Percentiles rank a stretch among this genome's conserved stretches.
Conservation (phyloP, 2,888 invertebrate species). For the Chouioia cunea region DNA sequence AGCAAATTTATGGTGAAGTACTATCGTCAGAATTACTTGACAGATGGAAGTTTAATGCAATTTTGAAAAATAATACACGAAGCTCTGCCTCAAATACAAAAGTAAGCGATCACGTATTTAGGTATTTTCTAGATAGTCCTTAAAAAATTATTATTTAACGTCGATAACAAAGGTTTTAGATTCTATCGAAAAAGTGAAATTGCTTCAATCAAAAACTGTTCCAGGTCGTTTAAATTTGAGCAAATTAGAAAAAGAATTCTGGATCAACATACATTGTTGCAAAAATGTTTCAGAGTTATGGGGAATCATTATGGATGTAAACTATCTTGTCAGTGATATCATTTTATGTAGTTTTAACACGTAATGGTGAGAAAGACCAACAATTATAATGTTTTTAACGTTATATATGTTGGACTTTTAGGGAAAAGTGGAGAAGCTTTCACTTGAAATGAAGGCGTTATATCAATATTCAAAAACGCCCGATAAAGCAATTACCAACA, state of each 20-base stretch:
- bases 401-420: slow-evolving; percentile 2
- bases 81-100: neutral
- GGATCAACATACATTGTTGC: slow-evolving; percentile 20
- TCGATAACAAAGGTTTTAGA: neutral
- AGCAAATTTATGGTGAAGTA: neutral
- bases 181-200: neutral
- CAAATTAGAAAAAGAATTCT: slow-evolving; percentile 6
- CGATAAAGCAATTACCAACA: neutral
- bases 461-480: neutral
- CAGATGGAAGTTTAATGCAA: neutral
- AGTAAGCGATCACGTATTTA: neutral
- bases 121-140: neutral
- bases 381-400: neutral
- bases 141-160: neutral
- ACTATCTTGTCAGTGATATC: slow-evolving; percentile 20
- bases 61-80: neutral
- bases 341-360: neutral
- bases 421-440: slow-evolving; percentile 13
- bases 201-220: too few species aligned
- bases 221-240: too few species aligned
- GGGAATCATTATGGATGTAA: slow-evolving; percentile 19
- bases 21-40: neutral
- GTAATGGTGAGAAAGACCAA: neutral
- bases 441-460: slow-evolving; percentile 4
- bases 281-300: slow-evolving; percentile 7